phyloP scores from a whole-genome alignment of 2,113 vertebrate species.

The Garra rufa region DNA sequence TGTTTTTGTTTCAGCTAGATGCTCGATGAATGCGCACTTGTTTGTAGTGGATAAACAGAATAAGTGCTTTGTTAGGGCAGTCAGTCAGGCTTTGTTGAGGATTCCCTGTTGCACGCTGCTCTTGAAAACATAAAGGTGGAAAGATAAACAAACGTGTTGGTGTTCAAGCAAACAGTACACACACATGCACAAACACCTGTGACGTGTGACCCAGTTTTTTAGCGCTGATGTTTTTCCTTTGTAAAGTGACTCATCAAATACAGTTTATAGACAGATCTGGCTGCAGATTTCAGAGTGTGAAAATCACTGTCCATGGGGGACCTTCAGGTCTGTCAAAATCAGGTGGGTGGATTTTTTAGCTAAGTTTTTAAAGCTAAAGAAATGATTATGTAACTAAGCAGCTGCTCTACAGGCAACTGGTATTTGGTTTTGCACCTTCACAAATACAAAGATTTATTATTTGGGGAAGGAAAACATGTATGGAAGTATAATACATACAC shows the following conservation, averaged over 20 bases:
- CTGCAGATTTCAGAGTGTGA: not conserved
- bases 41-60: constrained; percentile 22
- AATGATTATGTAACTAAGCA: not conserved
- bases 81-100: constrained; percentile 6
- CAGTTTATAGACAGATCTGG: not conserved
- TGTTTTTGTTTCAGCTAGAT: constrained; percentile 34
- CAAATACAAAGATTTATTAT: not conserved
- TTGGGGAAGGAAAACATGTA: not conserved
- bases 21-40: not conserved
- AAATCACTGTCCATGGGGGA: not conserved
- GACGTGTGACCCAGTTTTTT: constrained; percentile 1
- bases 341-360: not conserved
- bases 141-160: not conserved
- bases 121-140: constrained; percentile 18
- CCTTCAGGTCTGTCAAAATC: not conserved
- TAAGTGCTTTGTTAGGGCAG: constrained; percentile 9
- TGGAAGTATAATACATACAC: not conserved
- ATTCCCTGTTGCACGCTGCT: not conserved
- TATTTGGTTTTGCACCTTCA: not conserved
- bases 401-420: not conserved
- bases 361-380: not conserved
- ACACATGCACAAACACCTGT: not conserved
- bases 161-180: constrained; percentile 14
- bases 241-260: not conserved
- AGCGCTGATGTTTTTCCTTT: not conserved